Conservation (phyloP, 2,113 vertebrate species). For the Hydropotes inermis region DNA sequence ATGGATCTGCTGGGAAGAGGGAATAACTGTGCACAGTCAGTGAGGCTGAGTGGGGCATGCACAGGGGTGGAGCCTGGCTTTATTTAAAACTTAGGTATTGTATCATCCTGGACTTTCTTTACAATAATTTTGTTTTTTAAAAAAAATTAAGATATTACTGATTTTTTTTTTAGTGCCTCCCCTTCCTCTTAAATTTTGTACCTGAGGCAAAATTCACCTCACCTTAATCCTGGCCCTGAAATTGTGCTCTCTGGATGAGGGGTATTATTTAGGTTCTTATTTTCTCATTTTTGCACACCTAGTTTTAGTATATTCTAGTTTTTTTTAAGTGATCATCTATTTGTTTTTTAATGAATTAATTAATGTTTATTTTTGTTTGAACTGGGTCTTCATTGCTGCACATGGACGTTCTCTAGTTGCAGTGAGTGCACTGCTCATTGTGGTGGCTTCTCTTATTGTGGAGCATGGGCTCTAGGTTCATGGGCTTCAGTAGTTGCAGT, state of each 20-base stretch:
- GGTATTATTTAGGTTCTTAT: not conserved
- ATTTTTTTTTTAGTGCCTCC: not conserved
- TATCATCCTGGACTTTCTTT: not conserved
- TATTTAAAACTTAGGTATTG: not conserved
- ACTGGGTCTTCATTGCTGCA: not conserved
- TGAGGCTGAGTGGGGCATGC: not conserved
- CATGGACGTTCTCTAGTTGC: not conserved
- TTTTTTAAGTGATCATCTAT: not conserved
- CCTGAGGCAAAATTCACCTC: not conserved
- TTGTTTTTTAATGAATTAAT: not conserved
- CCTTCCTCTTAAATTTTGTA: not conserved
- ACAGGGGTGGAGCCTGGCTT: not conserved
- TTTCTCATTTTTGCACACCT: slow-evolving; percentile 1
- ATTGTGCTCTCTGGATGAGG: not conserved
- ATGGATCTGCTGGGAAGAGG: not conserved
- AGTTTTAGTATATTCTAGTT: not conserved
- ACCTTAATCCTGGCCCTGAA: not conserved
- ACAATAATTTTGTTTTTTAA: not conserved
- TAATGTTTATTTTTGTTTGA: not conserved
- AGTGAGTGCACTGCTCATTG: not conserved
- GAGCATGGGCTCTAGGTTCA: not conserved
- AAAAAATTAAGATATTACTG: not conserved
- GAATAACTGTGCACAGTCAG: not conserved
- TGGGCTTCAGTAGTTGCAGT: not conserved
- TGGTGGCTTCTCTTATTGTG: not conserved